Evolutionary conservation across 2,888 invertebrate genomes (phyloP).

Genomic region (Odontomyia ornata): DNA sequence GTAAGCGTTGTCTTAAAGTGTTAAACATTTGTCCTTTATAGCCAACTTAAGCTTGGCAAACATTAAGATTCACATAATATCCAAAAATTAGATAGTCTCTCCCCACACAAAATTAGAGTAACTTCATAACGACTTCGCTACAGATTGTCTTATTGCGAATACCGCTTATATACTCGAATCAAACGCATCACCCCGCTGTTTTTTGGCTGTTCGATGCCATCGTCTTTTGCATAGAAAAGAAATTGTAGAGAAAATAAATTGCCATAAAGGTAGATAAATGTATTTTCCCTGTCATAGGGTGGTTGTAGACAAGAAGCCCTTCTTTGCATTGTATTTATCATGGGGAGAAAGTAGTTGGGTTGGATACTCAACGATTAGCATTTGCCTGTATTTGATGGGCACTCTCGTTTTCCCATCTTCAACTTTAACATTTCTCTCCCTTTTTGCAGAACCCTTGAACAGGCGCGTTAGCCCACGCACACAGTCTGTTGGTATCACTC

Average conservation of each 20-base stretch:
- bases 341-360: conserved; percentile 47
- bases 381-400: conserved; percentile 54
- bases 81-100: too few relatives aligned
- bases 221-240: conserved; percentile 18
- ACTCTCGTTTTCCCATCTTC: conserved; percentile 50
- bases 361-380: conserved; percentile 53
- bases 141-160: too few relatives aligned
- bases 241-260: conserved; percentile 26
- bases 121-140: too few relatives aligned
- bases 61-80: too few relatives aligned
- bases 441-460: background rate
- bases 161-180: too few relatives aligned
- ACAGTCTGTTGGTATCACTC: background rate
- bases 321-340: background rate
- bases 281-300: background rate
- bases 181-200: background rate
- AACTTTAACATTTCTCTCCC: background rate
- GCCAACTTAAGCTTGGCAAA: too few relatives aligned
- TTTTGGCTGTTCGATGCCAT: background rate
- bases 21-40: too few relatives aligned
- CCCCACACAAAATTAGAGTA: too few relatives aligned
- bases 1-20: too few relatives aligned
- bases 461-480: background rate
- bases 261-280: conserved; percentile 35
- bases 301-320: background rate